A percentile compares a stretch with the other conserved stretches of the same genome.
These are phyloP conservation scores for Nylanderia fulva DNA, from an alignment of 1,140 invertebrate species.

Conservation along the genomic window DNA sequence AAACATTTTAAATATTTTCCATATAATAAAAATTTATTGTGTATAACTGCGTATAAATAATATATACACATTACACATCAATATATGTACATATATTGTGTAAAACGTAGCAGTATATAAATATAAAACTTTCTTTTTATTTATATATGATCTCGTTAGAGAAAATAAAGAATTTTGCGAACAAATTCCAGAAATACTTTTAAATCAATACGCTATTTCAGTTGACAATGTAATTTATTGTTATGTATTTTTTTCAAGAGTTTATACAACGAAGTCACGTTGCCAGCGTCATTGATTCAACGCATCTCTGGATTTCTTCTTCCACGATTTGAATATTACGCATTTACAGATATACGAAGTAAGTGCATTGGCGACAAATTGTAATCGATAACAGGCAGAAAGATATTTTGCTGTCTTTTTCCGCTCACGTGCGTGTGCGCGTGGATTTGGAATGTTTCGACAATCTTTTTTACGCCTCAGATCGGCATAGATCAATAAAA, in stretches of 20 bases:
- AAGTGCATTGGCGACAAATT: conserved; percentile 18
- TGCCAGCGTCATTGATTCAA: conserved; percentile 17
- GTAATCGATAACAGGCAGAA: conserved; percentile 9
- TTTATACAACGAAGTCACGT: conserved; percentile 23
- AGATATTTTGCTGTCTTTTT: conserved; percentile 3
- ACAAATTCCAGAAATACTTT: neutral
- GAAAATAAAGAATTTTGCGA: neutral
- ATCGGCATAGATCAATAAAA: conserved; percentile 25
- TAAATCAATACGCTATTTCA: neutral
- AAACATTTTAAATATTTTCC: conserved; percentile 1
- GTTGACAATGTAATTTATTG: neutral
- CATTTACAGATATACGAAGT: neutral
- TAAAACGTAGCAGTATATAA: neutral
- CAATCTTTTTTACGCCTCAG: conserved; percentile 18
- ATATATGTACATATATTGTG: neutral
- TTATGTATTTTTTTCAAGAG: conserved; percentile 46
- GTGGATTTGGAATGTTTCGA: conserved; percentile 36
- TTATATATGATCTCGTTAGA: neutral
- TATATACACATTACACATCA: too few species aligned
- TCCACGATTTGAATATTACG: conserved; percentile 49
- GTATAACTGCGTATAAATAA: neutral
- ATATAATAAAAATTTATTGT: neutral
- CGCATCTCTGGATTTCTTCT: conserved; percentile 34
- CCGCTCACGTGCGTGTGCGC: neutral
- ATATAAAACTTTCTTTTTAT: neutral